phyloP scores from a whole-genome alignment of 2,888 invertebrate species.

The Morinoia aosen region DNA sequence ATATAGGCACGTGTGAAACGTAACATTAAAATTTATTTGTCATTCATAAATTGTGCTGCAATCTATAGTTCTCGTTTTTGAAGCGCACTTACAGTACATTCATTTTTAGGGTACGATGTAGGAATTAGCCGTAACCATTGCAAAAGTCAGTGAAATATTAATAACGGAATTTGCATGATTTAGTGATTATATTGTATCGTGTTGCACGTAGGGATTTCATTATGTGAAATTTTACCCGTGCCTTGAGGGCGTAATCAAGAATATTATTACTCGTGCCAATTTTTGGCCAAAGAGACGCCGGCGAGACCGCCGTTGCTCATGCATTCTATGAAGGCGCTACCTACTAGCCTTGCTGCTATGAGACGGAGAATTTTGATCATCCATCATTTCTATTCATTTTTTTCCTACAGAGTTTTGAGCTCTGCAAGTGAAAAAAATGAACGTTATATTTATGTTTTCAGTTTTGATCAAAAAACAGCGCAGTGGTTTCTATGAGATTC shows the following conservation, averaged over 20 bases:
- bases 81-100: background rate
- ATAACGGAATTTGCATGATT: background rate
- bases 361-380: background rate
- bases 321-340: slow-evolving; percentile 5
- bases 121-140: background rate
- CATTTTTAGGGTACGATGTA: background rate
- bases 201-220: background rate
- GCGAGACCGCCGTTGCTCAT: background rate
- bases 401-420: background rate
- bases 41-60: background rate
- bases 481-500: background rate
- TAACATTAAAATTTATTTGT: background rate
- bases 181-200: background rate
- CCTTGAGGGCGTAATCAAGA: background rate
- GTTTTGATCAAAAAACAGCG: background rate
- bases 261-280: background rate
- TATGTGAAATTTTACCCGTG: background rate
- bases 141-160: background rate
- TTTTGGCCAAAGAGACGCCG: background rate
- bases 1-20: background rate
- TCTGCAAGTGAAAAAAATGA: background rate
- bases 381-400: background rate
- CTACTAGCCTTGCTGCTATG: background rate
- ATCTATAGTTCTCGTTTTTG: background rate
- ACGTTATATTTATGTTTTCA: background rate